Evolutionary conservation across 2,888 invertebrate genomes (phyloP).

Genomic region (Agrilus cyanescens): DNA sequence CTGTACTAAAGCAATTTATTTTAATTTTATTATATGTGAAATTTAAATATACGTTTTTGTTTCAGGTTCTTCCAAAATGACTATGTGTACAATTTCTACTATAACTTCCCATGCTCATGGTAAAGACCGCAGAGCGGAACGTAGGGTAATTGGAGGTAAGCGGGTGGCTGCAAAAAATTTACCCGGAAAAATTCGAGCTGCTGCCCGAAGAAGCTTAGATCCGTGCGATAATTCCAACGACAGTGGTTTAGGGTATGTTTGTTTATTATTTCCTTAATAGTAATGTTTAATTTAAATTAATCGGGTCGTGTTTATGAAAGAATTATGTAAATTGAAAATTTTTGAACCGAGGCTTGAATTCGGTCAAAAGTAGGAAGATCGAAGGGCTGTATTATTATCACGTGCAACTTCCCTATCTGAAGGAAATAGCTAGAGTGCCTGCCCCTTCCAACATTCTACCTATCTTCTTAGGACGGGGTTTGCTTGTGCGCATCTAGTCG

Average conservation of each 20-base stretch:
- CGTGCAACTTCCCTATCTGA: too few relatives aligned
- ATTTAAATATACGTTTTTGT: too few relatives aligned
- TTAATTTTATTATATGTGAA: too few relatives aligned
- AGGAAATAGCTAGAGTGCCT: too few relatives aligned
- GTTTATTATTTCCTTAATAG: slow-evolving; percentile 20
- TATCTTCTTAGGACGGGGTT: too few relatives aligned
- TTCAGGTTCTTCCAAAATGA: slow-evolving; percentile 51
- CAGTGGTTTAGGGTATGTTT: slow-evolving; percentile 60
- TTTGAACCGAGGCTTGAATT: slow-evolving; percentile 3
- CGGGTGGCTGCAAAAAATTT: slow-evolving; percentile 29
- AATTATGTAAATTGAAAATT: slow-evolving; percentile 4
- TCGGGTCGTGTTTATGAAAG: neutral
- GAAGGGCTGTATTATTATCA: neutral
- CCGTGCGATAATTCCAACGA: slow-evolving; percentile 82
- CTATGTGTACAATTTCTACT: slow-evolving; percentile 56
- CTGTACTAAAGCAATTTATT: too few relatives aligned
- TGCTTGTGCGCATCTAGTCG: too few relatives aligned
- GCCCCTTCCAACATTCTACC: too few relatives aligned
- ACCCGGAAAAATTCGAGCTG: slow-evolving; percentile 30
- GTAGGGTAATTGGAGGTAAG: slow-evolving; percentile 41
- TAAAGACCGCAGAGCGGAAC: slow-evolving; percentile 55
- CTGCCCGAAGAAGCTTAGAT: slow-evolving; percentile 37
- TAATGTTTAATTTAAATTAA: neutral
- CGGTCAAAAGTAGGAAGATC: slow-evolving; percentile 1
- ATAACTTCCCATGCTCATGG: slow-evolving; percentile 55